A percentile compares a stretch with the other conserved stretches of the same genome.
These are phyloP conservation scores for Philantomba maxwellii DNA, from an alignment of 2,113 vertebrate genomes.

Conservation along the genomic window DNA sequence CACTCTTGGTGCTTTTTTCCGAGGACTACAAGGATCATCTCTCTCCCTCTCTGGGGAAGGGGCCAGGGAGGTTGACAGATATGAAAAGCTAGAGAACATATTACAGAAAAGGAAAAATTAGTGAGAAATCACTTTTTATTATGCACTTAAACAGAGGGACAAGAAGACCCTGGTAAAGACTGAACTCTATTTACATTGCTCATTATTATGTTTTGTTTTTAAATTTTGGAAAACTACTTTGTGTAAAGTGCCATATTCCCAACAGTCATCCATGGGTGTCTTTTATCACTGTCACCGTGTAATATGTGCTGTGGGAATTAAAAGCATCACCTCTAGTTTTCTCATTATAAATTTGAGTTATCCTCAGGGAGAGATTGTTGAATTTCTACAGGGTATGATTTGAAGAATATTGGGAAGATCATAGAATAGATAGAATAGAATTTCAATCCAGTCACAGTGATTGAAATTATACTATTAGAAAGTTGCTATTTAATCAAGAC, in stretches of 20 bases:
- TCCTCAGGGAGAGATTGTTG: neutral
- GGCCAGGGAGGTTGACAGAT: neutral
- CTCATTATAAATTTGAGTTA: neutral
- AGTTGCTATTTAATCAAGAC: neutral
- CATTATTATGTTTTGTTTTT: neutral
- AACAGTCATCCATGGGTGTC: accelerated
- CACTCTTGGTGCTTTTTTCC: neutral
- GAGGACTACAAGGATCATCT: neutral
- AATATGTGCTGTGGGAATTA: neutral
- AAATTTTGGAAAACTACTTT: neutral
- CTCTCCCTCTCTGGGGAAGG: neutral
- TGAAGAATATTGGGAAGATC: neutral
- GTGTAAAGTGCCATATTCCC: neutral
- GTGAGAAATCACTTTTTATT: neutral
- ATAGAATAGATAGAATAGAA: neutral
- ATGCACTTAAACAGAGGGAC: neutral
- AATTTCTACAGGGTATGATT: neutral
- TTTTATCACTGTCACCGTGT: accelerated
- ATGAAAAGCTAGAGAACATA: neutral
- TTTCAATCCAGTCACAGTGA: neutral
- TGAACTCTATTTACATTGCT: neutral
- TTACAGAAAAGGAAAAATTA: neutral
- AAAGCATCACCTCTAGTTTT: neutral
- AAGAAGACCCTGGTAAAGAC: neutral
- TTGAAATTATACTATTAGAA: neutral